A percentile compares a stretch with the other conserved stretches of the same genome.
Evolutionary conservation across 1,140 invertebrate species (phyloP).

Genomic region (Bactericera cockerelli): DNA sequence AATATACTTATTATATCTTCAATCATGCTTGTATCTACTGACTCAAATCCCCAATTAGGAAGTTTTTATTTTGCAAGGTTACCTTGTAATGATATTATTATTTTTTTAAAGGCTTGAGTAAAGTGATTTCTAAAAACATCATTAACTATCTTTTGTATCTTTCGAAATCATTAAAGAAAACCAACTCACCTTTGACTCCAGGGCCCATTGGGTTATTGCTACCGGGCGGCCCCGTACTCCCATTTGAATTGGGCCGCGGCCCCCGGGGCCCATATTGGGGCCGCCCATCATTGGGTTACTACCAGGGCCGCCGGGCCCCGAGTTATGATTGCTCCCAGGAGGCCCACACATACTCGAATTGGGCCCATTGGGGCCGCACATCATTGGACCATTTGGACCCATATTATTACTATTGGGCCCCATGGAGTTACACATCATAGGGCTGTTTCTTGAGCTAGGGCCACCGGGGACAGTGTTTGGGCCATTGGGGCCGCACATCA

Average conservation of each 20-base stretch:
- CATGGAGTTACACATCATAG: slow-evolving; percentile 22
- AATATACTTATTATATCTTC: no score
- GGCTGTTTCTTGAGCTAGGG: slow-evolving; percentile 22
- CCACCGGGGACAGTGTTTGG: slow-evolving; percentile 27
- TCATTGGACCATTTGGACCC: neutral
- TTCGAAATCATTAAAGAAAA: no score
- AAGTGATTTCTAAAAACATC: no score
- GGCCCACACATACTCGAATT: slow-evolving; percentile 29
- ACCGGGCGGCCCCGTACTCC: slow-evolving; percentile 35
- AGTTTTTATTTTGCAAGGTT: no score
- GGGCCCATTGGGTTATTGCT: slow-evolving; percentile 19
- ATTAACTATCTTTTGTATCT: no score
- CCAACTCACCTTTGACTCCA: slow-evolving; percentile 23
- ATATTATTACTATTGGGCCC: neutral
- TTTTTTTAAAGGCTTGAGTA: no score
- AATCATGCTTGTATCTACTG: no score
- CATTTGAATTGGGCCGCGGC: slow-evolving; percentile 34
- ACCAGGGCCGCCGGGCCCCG: slow-evolving; percentile 28
- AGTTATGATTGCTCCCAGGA: slow-evolving; percentile 28
- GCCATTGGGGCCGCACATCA: slow-evolving; percentile 18
- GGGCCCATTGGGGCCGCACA: neutral
- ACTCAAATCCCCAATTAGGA: no score
- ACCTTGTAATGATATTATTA: no score
- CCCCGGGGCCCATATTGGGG: slow-evolving; percentile 32
- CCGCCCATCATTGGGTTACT: slow-evolving; percentile 32